Conservation (phyloP, 2,888 invertebrate species). For the Callinectes sapidus region DNA sequence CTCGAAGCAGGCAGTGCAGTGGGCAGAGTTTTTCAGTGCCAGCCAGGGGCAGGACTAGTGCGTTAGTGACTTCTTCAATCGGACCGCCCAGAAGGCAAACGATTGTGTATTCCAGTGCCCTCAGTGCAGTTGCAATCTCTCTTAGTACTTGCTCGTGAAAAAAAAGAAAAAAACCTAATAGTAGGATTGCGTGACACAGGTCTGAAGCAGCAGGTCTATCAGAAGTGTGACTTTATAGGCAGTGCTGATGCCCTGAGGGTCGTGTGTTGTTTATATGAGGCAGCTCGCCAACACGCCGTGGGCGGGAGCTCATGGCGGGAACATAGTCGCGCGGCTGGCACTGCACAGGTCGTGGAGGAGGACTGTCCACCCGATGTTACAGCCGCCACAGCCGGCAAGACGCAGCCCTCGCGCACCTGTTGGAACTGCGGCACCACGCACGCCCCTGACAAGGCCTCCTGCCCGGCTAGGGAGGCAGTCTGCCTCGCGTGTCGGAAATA, state of each 20-base stretch:
- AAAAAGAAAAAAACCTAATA: constrained; percentile 24
- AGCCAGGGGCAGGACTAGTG: constrained; percentile 14
- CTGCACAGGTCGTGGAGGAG: neutral
- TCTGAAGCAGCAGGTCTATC: neutral
- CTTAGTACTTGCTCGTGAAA: neutral
- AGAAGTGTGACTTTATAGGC: neutral
- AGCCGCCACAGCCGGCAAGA: neutral
- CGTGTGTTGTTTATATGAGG: too few relatives aligned
- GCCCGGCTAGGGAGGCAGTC: neutral
- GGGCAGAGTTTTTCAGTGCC: constrained; percentile 28
- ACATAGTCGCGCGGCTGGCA: neutral
- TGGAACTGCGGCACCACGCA: constrained; percentile 40
- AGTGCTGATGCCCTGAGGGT: constrained; percentile 22
- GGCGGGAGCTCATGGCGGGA: neutral
- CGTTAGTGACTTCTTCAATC: constrained; percentile 16
- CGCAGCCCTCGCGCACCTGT: neutral
- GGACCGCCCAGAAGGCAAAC: constrained; percentile 4
- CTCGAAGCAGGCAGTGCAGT: constrained; percentile 33
- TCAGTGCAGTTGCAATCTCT: constrained; percentile 10
- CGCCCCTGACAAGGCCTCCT: neutral
- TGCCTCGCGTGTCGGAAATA: neutral
- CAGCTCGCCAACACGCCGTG: neutral
- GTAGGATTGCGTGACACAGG: neutral
- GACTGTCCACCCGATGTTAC: neutral
- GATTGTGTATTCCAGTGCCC: constrained; percentile 35